These are phyloP conservation scores for Gila robusta DNA, from an alignment of 2,797 vertebrate species.

Conservation along the genomic window DNA sequence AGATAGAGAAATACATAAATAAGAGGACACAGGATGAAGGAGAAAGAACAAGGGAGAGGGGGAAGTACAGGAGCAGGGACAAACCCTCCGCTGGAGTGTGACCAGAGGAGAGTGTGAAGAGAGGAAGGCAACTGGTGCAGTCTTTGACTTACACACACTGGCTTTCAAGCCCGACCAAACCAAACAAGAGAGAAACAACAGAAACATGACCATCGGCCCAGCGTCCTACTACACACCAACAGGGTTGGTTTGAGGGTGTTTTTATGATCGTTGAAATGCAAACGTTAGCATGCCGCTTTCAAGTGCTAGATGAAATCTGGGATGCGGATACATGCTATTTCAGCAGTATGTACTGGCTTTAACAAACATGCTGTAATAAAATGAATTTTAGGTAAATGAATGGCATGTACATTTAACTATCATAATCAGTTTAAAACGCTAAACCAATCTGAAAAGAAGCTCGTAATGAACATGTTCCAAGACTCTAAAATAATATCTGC, in stretches of 20 bases:
- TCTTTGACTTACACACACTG: conserved; percentile 87
- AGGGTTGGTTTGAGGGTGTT: background rate
- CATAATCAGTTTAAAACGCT: background rate
- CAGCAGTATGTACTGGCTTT: background rate
- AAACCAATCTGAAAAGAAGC: conserved; percentile 10
- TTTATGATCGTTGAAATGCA: background rate
- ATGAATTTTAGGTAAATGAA: background rate
- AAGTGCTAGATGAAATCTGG: conserved; percentile 7
- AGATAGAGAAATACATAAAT: conserved; percentile 83
- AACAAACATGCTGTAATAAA: conserved; percentile 12
- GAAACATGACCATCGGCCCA: conserved; percentile 71
- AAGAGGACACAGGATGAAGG: conserved; percentile 70
- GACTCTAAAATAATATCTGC: conserved; percentile 66
- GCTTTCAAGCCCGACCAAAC: conserved; percentile 87
- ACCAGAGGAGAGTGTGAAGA: conserved; percentile 88
- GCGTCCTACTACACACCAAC: conserved; percentile 8
- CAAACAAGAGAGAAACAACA: conserved; percentile 90
- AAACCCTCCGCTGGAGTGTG: conserved; percentile 82
- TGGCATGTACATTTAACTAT: background rate
- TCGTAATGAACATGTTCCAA: background rate
- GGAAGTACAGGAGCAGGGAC: conserved; percentile 77
- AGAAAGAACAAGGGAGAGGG: too few relatives aligned
- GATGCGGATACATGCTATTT: background rate
- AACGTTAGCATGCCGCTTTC: background rate
- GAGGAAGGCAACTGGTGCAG: conserved; percentile 85